Conservation (phyloP, 1,140 invertebrate genomes). For the Penaeus vannamei region DNA sequence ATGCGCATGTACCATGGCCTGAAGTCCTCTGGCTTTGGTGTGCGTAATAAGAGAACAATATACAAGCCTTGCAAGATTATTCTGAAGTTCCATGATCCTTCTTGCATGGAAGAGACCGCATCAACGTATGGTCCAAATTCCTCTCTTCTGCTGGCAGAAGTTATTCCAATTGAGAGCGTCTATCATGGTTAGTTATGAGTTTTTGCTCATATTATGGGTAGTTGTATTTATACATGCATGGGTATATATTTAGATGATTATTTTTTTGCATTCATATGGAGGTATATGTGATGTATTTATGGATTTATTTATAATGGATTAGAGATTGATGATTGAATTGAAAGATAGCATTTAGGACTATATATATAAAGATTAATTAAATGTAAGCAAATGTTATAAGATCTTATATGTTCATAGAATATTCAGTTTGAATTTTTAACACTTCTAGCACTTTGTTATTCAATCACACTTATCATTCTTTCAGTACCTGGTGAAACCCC, state of each 20-base stretch:
- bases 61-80: slow-evolving; percentile 84
- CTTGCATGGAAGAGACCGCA: slow-evolving; percentile 43
- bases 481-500: slow-evolving; percentile 69
- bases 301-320: no score
- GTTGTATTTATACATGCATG: background rate
- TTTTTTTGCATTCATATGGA: no score
- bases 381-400: no score
- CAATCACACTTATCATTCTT: background rate
- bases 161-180: slow-evolving; percentile 63
- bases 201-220: background rate
- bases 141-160: slow-evolving; percentile 56
- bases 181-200: slow-evolving; percentile 49
- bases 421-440: no score
- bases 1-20: slow-evolving; percentile 75
- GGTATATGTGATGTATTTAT: no score
- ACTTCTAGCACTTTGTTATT: background rate
- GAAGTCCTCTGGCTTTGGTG: slow-evolving; percentile 76
- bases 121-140: slow-evolving; percentile 51
- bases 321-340: no score
- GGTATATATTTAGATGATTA: no score
- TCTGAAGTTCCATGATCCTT: slow-evolving; percentile 70
- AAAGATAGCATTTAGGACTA: no score
- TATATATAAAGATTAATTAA: no score
- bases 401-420: no score
- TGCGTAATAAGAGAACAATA: slow-evolving; percentile 76